Percentiles rank a stretch among this genome's conserved stretches.
phyloP scores from a whole-genome alignment of 92 coral and sea anemone species.

The Paramuricea clavata region DNA sequence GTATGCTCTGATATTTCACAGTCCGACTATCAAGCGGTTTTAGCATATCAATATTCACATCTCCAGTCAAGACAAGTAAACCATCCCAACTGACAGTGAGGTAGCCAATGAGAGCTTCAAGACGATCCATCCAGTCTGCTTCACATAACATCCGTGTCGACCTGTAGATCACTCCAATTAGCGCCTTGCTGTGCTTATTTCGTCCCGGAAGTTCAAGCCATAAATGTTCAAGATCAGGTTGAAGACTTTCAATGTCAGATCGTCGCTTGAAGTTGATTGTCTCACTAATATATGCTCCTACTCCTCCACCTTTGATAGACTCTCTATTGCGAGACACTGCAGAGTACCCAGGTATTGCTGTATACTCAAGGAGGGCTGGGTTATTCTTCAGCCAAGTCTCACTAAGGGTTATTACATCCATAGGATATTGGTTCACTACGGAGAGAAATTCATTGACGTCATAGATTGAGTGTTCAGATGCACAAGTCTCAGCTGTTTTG shows the following conservation, averaged over 20 bases:
- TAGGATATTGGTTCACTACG: conserved; percentile 1
- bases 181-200: conserved; percentile 15
- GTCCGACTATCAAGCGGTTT: background rate
- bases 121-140: background rate
- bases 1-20: conserved; percentile 28
- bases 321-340: conserved; percentile 48
- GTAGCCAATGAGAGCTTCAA: background rate
- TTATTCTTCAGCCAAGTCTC: conserved; percentile 15
- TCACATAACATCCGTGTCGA: background rate
- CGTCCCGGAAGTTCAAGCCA: background rate
- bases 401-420: background rate
- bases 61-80: background rate
- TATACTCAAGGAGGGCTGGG: conserved; percentile 43
- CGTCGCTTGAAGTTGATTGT: background rate
- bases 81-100: background rate
- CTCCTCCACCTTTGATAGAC: conserved; percentile 62
- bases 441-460: background rate
- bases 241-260: conserved; percentile 13
- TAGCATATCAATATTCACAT: background rate
- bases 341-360: conserved; percentile 49
- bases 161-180: background rate
- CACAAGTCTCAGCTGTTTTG: conserved; percentile 23
- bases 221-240: background rate
- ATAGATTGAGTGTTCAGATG: conserved; percentile 47
- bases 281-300: conserved; percentile 1